Conservation (phyloP, 2,888 invertebrate species). For the Drosophila mimica region DNA sequence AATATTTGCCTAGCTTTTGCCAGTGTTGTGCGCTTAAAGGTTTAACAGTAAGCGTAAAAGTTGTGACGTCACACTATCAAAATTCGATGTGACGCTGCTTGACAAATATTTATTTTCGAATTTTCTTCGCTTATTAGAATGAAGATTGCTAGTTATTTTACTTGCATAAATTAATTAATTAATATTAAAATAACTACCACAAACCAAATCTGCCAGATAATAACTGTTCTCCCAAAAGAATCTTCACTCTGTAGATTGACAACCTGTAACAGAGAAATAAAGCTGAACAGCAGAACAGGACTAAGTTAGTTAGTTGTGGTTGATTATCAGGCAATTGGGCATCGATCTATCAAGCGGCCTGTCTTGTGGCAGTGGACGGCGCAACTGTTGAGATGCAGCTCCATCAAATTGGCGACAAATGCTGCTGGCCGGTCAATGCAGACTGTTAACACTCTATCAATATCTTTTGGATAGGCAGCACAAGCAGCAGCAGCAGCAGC, state of each 20-base stretch:
- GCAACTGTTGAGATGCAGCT: constrained; percentile 52
- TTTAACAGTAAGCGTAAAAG: neutral
- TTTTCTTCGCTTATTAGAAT: too few relatives aligned
- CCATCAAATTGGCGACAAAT: constrained; percentile 62
- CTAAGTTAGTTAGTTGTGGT: neutral
- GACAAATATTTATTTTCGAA: too few relatives aligned
- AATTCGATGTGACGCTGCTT: neutral
- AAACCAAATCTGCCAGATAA: neutral
- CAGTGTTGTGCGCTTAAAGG: neutral
- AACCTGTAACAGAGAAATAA: neutral
- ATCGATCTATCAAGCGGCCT: constrained; percentile 39
- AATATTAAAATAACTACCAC: neutral
- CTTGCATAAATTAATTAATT: neutral
- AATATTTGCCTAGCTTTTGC: neutral
- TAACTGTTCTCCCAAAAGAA: neutral
- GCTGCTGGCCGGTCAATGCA: constrained; percentile 47
- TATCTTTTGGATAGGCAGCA: constrained; percentile 39
- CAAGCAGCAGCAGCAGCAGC: constrained; percentile 7
- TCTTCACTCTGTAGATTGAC: neutral
- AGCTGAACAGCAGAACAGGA: neutral
- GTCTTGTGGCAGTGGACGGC: constrained; percentile 20
- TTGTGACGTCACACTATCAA: neutral
- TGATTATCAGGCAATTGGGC: constrained; percentile 46
- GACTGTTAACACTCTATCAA: constrained; percentile 64
- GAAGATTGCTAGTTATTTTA: neutral